A percentile compares a stretch with the other conserved stretches of the same genome.
phyloP scores from a whole-genome alignment of 1,140 invertebrate species.

The Coelopa frigida region DNA sequence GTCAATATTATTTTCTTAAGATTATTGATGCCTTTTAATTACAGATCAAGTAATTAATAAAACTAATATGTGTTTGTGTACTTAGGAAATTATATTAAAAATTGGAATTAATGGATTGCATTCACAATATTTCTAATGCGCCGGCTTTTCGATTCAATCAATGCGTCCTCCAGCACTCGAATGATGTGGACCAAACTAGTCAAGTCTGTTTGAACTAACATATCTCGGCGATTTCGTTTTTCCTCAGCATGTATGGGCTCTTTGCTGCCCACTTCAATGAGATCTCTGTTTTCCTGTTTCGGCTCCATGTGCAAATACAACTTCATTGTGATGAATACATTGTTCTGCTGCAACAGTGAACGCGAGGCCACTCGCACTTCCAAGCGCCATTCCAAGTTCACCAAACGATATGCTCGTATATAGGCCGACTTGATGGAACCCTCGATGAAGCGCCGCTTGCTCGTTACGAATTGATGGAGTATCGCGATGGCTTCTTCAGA shows the following conservation, averaged over 20 bases:
- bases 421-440: constrained; percentile 40
- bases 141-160: constrained; percentile 34
- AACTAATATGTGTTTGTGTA: neutral
- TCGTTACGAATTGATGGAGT: constrained; percentile 33
- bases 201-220: constrained; percentile 38
- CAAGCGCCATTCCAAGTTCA: constrained; percentile 37
- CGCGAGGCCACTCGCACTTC: constrained; percentile 34
- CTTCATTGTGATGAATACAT: constrained; percentile 32
- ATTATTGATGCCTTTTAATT: neutral
- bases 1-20: neutral
- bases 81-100: neutral
- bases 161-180: constrained; percentile 33
- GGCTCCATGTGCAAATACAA: constrained; percentile 37
- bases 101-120: constrained; percentile 30
- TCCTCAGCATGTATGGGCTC: constrained; percentile 30
- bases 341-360: constrained; percentile 26
- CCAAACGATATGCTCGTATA: constrained; percentile 32
- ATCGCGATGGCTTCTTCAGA: constrained; percentile 23
- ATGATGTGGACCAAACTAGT: constrained; percentile 32
- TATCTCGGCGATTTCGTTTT: constrained; percentile 31
- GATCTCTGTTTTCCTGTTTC: constrained; percentile 36
- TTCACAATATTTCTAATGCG: constrained; percentile 35
- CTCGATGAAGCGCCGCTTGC: constrained; percentile 35
- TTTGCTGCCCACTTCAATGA: constrained; percentile 19
- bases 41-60: neutral